These are phyloP conservation scores for Bombus soroeensis DNA, from an alignment of 1,140 invertebrate genomes.

Conservation along the genomic window DNA sequence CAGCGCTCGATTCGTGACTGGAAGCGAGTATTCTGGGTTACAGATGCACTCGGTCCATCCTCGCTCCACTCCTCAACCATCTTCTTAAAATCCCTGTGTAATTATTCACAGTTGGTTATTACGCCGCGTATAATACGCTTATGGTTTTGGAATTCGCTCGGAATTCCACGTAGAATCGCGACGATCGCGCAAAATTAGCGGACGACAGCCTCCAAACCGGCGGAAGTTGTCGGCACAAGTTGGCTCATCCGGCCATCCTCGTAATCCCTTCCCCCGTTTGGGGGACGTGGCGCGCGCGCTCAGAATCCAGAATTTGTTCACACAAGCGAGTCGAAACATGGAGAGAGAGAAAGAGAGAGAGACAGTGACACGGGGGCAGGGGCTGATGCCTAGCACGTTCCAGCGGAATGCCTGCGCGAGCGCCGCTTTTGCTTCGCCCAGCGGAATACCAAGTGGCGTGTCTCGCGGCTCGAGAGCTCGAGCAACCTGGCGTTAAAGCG, in stretches of 20 bases:
- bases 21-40: constrained; percentile 36
- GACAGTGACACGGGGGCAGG: neutral
- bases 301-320: constrained; percentile 69
- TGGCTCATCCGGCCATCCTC: constrained; percentile 39
- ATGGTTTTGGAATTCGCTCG: neutral
- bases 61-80: neutral
- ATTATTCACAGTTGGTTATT: neutral
- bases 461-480: constrained; percentile 7
- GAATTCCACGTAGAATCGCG: neutral
- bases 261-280: constrained; percentile 38
- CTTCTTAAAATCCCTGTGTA: constrained; percentile 8
- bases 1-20: constrained; percentile 14
- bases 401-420: constrained; percentile 69
- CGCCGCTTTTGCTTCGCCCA: constrained; percentile 37
- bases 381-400: constrained; percentile 62
- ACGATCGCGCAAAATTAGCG: neutral
- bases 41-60: neutral
- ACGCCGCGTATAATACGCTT: neutral
- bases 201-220: neutral
- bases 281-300: constrained; percentile 42
- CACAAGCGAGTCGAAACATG: constrained; percentile 4
- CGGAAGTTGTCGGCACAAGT: constrained; percentile 43
- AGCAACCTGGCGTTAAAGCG: neutral
- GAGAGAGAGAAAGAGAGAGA: neutral
- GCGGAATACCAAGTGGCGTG: constrained; percentile 63